Evolutionary conservation across 2,113 vertebrate species (phyloP).

Genomic region (Andinoacara biseriatus): DNA sequence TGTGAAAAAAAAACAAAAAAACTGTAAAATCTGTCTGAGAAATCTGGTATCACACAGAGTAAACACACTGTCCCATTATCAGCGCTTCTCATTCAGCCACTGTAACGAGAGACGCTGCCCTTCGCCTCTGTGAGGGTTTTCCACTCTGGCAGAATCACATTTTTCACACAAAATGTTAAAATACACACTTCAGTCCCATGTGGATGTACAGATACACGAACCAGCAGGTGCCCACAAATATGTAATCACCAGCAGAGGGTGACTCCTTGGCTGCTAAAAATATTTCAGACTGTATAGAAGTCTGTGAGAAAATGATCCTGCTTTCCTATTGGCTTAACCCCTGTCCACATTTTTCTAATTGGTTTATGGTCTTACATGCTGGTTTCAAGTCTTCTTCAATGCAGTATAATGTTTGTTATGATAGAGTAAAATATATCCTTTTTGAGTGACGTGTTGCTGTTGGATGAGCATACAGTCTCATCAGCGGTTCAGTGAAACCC

Average conservation of each 20-base stretch:
- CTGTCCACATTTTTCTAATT: background rate
- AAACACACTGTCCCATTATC: conserved; percentile 32
- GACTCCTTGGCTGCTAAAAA: background rate
- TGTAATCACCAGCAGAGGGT: background rate
- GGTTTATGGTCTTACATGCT: background rate
- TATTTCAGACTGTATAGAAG: background rate
- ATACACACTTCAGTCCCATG: background rate
- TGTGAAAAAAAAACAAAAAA: conserved; percentile 9
- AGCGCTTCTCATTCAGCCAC: conserved; percentile 28
- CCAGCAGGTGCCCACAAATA: background rate
- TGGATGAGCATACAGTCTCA: no score
- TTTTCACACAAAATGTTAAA: conserved; percentile 11
- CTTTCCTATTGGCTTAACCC: no score
- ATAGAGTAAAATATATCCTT: background rate
- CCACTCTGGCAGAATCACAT: conserved; percentile 14
- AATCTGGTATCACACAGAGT: conserved; percentile 41
- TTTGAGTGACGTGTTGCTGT: no score
- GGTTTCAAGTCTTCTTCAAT: background rate
- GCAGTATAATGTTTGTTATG: background rate
- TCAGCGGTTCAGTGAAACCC: no score
- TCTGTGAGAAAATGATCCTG: no score
- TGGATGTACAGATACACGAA: background rate
- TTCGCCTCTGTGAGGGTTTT: conserved; percentile 7
- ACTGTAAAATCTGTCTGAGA: conserved; percentile 38
- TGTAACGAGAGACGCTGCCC: conserved; percentile 8